phyloP scores from a whole-genome alignment of 1,140 invertebrate species.

The Bombus terrestris region DNA sequence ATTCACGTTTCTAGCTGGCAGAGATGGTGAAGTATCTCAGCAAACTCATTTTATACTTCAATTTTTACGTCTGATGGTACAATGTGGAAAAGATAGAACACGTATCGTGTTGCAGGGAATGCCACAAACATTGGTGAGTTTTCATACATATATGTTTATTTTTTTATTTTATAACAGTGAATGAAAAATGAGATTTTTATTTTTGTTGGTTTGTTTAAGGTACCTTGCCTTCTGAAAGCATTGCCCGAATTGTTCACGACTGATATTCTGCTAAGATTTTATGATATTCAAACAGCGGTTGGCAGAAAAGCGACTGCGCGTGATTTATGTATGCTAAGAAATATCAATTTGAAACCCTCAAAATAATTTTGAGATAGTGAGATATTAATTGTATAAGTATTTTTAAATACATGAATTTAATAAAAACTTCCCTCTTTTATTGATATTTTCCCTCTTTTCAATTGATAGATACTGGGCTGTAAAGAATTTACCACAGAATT shows the following conservation, averaged over 20 bases:
- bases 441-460: not conserved
- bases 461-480: too few relatives aligned
- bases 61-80: slow-evolving; percentile 91
- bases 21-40: slow-evolving; percentile 90
- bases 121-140: slow-evolving; percentile 87
- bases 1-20: slow-evolving; percentile 89
- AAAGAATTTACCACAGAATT: not conserved
- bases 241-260: slow-evolving; percentile 89
- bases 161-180: not conserved
- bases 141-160: too few relatives aligned
- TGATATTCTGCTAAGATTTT: slow-evolving; percentile 88
- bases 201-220: slow-evolving; percentile 68
- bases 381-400: slow-evolving; percentile 37
- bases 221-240: slow-evolving; percentile 91
- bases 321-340: slow-evolving; percentile 91
- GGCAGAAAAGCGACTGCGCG: slow-evolving; percentile 91
- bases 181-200: slow-evolving; percentile 18
- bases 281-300: slow-evolving; percentile 88
- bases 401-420: slow-evolving; percentile 48
- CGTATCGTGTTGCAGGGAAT: slow-evolving; percentile 90
- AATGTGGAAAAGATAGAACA: slow-evolving; percentile 90
- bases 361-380: slow-evolving; percentile 64
- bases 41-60: slow-evolving; percentile 93
- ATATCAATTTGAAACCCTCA: slow-evolving; percentile 86
- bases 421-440: not conserved